These are phyloP conservation scores for Mirounga angustirostris DNA, from an alignment of 2,113 vertebrate genomes.

Conservation along the genomic window DNA sequence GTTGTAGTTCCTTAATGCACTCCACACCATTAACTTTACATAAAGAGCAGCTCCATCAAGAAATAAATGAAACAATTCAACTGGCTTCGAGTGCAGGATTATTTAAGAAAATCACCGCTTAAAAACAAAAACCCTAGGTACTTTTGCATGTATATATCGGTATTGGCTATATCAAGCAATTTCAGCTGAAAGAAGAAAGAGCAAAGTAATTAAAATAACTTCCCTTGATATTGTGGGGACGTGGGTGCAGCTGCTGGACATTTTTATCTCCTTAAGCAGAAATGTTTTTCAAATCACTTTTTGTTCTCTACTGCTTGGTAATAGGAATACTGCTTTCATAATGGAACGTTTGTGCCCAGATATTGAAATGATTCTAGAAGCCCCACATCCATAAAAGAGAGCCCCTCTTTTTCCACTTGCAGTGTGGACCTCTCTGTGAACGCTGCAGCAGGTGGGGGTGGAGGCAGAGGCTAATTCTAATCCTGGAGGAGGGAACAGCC, in stretches of 20 bases:
- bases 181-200: conserved; percentile 13
- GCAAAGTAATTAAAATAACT: conserved; percentile 2
- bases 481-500: neutral
- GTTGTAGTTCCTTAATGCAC: conserved; percentile 27
- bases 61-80: conserved; percentile 47
- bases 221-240: neutral
- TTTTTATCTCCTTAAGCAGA: conserved; percentile 1
- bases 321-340: conserved; percentile 7
- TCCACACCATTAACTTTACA: conserved; percentile 67
- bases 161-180: neutral
- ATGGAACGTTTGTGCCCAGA: neutral
- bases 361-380: neutral
- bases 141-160: neutral
- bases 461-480: neutral
- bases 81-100: neutral
- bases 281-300: conserved; percentile 15
- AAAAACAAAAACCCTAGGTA: neutral
- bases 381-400: neutral
- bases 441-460: rapidly evolving
- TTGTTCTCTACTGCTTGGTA: neutral
- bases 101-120: conserved; percentile 24
- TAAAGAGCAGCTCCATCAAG: neutral
- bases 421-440: neutral
- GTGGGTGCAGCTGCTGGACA: neutral
- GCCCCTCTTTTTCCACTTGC: neutral